phyloP scores from a whole-genome alignment of 2,113 vertebrate species.

The Leptodactylus fuscus region DNA sequence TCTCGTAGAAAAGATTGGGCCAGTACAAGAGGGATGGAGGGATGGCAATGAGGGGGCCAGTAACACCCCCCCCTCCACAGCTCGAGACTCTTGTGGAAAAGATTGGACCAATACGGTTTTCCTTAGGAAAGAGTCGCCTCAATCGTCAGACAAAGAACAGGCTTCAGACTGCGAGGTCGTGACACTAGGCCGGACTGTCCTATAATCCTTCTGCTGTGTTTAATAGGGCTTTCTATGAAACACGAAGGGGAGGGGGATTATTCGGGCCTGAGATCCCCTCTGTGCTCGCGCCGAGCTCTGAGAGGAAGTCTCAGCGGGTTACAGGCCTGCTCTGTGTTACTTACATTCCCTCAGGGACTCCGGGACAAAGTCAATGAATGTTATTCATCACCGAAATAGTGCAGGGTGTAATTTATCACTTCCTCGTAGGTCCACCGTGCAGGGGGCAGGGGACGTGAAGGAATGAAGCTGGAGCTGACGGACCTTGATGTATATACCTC shows the following conservation, averaged over 20 bases:
- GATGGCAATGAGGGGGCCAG: too few relatives aligned
- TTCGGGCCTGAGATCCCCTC: conserved; percentile 16
- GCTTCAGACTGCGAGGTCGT: conserved; percentile 12
- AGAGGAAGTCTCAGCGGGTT: conserved; percentile 18
- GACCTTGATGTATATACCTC: not conserved
- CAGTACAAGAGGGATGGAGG: too few relatives aligned
- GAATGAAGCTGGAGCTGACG: not conserved
- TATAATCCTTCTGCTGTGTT: not conserved
- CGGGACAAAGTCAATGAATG: conserved; percentile 42
- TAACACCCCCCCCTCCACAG: too few relatives aligned
- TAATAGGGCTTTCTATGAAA: conserved; percentile 12
- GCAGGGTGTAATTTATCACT: conserved; percentile 29
- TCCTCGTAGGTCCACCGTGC: conserved; percentile 22
- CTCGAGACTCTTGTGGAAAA: too few relatives aligned
- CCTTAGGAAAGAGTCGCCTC: conserved; percentile 16
- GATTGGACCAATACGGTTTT: conserved; percentile 47
- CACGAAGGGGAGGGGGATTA: not conserved
- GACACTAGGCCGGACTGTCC: not conserved
- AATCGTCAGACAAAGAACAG: conserved; percentile 33
- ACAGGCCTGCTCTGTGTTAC: conserved; percentile 40
- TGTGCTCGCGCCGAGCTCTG: not conserved
- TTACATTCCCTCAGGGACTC: conserved; percentile 37
- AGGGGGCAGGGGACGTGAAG: not conserved
- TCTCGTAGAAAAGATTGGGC: too few relatives aligned
- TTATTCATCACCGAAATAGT: conserved; percentile 40